Base-by-base conservation (phyloP, 1,140 invertebrate genomes). In the Condylostylus longicornis region DNA sequence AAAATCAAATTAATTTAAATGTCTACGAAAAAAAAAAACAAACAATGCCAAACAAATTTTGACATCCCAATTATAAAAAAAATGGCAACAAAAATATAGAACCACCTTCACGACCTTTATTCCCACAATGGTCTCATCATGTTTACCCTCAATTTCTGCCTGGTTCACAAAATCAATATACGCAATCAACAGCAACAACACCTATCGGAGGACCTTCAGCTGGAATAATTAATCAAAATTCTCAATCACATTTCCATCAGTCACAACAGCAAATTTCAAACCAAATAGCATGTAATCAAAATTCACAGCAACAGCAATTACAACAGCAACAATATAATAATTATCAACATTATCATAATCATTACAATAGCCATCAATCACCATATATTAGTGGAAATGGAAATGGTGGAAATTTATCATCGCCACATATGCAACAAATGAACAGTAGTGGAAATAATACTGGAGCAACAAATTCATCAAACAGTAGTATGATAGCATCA, bases 81-180 rank as follows among this genome's bases (percentile, higher is more conserved):
- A 23, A 10, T 33, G 22, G n/a, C 21, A 36, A 19, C 30, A 40
- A 29, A 19, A 39, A n/a, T n/a, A n/a, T 49, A 57, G 56, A 60
- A 46, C 48, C 58, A 37, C 47, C 58, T 44, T 47, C 67, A 42
- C 71, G 82, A 58, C 83, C 84, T 50, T 70, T 86, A 56, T 88
- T 87, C 63, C 82, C 83, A 49, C 82, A 87, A 67, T 87, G 84
- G 83, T 86, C 82, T 49, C 82, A 87, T 66, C 82, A 87, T 67
- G 82, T 87, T 52, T 86, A 86, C 64, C 82, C 83, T 46, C 83
- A 87, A 74, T 87, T 86, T 70, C 72, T 87, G 62, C 82, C 83
- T 47, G 80, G 80, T 61, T 77, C 78, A 63, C 81, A 84, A 66
- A 79, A 81, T 45, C 76, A 76, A 62, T 65, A 67, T 62, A 41